Evolutionary conservation across 2,797 vertebrate species (phyloP).

Genomic region (Gambusia yucatana): DNA sequence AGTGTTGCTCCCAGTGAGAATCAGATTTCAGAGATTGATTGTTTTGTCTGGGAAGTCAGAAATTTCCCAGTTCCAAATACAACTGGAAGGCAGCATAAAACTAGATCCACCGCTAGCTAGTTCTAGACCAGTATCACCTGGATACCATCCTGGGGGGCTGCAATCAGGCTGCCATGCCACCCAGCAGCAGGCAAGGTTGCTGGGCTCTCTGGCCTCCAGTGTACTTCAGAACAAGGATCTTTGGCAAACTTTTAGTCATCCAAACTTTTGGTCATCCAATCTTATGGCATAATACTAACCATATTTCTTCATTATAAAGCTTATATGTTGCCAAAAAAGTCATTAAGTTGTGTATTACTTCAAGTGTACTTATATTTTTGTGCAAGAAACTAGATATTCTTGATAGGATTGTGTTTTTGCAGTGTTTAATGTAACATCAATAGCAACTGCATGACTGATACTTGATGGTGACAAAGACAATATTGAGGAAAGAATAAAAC

Average conservation of each 20-base stretch:
- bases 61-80: too few species aligned
- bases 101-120: too few species aligned
- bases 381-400: too few species aligned
- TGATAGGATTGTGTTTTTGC: too few species aligned
- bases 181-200: neutral
- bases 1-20: too few species aligned
- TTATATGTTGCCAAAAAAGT: neutral
- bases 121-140: neutral
- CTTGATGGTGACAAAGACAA: too few species aligned
- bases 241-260: too few species aligned
- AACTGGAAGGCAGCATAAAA: too few species aligned
- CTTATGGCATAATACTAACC: neutral
- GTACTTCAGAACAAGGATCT: neutral
- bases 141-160: neutral
- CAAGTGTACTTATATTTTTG: neutral
- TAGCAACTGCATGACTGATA: neutral
- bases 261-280: neutral
- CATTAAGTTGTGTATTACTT: neutral
- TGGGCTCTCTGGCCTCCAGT: neutral
- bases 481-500: neutral
- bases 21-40: too few species aligned
- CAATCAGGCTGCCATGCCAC: neutral
- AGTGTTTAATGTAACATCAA: too few species aligned
- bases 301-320: neutral
- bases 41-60: too few species aligned